phyloP scores from a whole-genome alignment of 2,888 invertebrate genomes.

The Ypsolopha scabrella region DNA sequence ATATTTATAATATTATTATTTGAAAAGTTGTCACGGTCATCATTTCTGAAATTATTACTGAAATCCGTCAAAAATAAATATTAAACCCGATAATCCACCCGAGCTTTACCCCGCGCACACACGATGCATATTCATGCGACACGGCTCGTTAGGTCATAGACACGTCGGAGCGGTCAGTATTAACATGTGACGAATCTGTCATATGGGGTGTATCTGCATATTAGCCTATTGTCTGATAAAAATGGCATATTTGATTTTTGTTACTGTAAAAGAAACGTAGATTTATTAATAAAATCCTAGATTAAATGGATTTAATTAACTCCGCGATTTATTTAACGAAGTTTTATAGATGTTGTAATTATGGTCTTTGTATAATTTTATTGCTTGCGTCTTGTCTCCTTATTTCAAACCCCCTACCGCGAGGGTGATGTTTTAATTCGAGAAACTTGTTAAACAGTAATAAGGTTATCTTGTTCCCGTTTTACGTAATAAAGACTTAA shows the following conservation, averaged over 20 bases:
- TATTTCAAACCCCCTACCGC: neutral
- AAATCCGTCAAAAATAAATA: neutral
- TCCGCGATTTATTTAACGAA: too few relatives aligned
- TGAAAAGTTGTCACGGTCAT: neutral
- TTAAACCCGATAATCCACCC: too few relatives aligned
- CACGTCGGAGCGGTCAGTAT: neutral
- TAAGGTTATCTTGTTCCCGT: conserved; percentile 33
- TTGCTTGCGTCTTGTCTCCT: too few relatives aligned
- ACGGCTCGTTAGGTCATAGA: conserved; percentile 55
- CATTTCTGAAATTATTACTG: neutral
- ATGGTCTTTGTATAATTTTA: too few relatives aligned
- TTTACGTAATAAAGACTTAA: too few relatives aligned
- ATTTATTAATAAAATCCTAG: neutral
- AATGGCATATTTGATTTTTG: too few relatives aligned
- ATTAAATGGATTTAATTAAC: neutral
- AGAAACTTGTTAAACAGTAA: conserved; percentile 44
- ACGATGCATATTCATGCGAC: conserved; percentile 59
- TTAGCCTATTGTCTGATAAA: too few relatives aligned
- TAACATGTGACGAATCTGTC: neutral
- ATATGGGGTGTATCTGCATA: neutral
- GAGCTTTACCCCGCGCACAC: neutral
- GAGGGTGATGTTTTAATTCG: conserved; percentile 13
- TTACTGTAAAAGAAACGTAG: too few relatives aligned
- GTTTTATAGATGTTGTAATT: too few relatives aligned
- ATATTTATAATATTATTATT: too few relatives aligned